phyloP scores from a whole-genome alignment of 1,140 invertebrate genomes.

The Conus ventricosus region DNA sequence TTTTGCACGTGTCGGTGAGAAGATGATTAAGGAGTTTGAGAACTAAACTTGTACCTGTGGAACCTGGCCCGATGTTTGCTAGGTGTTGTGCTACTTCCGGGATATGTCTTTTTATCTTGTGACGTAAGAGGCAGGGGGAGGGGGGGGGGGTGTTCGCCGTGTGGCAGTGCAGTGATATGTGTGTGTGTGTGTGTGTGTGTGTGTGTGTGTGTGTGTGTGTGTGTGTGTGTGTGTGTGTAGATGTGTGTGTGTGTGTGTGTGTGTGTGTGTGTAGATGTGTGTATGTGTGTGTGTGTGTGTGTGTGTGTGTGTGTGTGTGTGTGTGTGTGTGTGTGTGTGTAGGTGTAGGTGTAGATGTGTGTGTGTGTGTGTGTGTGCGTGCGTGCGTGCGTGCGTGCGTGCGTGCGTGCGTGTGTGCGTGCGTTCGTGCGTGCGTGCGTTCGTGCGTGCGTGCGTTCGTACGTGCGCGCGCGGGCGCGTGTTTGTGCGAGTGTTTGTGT shows the following conservation, averaged over 20 bases:
- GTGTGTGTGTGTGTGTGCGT: not conserved
- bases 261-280: not conserved
- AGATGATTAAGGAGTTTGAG: too few relatives aligned
- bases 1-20: too few relatives aligned
- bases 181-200: too few relatives aligned
- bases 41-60: too few relatives aligned
- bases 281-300: not conserved
- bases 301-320: not conserved
- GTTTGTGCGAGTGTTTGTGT: not conserved
- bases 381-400: not conserved
- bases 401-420: not conserved
- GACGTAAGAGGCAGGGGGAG: too few relatives aligned
- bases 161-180: too few relatives aligned
- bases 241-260: not conserved
- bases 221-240: not conserved
- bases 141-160: too few relatives aligned
- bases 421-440: not conserved
- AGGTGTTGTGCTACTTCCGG: too few relatives aligned
- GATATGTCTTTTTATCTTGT: too few relatives aligned
- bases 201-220: constrained; percentile 1
- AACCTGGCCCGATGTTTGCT: too few relatives aligned
- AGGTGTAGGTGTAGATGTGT: too few relatives aligned
- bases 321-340: constrained; percentile 18
- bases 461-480: not conserved
- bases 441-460: not conserved